A percentile compares a stretch with the other conserved stretches of the same genome.
Conservation (phyloP, 2,113 vertebrate species). For the Gallinago media region DNA sequence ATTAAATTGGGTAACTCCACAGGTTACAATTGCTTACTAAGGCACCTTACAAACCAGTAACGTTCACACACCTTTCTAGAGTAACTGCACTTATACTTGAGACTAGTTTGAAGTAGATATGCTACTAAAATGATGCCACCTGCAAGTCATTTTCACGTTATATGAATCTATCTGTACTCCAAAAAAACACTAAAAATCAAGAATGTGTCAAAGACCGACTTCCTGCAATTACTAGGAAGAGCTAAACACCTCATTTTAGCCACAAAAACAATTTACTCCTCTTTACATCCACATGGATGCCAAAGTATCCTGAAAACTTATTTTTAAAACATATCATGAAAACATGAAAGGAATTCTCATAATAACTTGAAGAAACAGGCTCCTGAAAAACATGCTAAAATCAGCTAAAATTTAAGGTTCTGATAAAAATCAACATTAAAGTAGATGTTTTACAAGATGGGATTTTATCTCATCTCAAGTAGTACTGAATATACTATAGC, state of each 20-base stretch:
- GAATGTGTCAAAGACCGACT: neutral
- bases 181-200: neutral
- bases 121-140: neutral
- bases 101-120: neutral
- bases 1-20: neutral
- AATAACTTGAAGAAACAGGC: neutral
- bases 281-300: fast-evolving
- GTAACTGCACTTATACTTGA: neutral
- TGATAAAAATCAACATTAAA: neutral
- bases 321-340: neutral
- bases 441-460: neutral
- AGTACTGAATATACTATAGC: neutral
- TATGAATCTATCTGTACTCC: neutral
- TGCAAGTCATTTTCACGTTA: neutral
- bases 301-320: neutral
- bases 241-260: neutral
- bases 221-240: neutral
- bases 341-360: neutral
- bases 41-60: neutral
- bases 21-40: neutral
- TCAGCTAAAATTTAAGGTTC: neutral
- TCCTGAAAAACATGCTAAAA: neutral
- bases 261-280: neutral
- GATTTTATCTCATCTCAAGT: neutral
- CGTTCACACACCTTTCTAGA: neutral